A percentile compares a stretch with the other conserved stretches of the same genome.
Evolutionary conservation across 2,797 vertebrate species (phyloP).

Genomic region (Eptatretus atami): DNA sequence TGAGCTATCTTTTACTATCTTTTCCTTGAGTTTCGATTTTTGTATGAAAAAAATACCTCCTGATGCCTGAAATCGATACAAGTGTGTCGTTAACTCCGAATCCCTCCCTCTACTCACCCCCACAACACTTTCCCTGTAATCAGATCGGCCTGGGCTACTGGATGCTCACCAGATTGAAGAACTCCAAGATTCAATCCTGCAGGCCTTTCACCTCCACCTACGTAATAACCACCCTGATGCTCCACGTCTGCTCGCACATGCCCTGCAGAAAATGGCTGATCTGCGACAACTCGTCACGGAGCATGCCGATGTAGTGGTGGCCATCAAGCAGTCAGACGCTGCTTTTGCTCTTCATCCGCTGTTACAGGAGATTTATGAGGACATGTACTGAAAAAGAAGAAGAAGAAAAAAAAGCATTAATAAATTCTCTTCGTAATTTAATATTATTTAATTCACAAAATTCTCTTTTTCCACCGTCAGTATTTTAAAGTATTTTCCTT

Average conservation of each 20-base stretch:
- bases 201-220: constrained; percentile 62
- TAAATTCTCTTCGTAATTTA: no score
- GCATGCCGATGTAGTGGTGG: constrained; percentile 74
- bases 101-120: no score
- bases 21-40: no score
- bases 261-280: constrained; percentile 98
- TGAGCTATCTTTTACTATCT: no score
- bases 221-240: constrained; percentile 67
- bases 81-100: no score
- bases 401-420: not conserved
- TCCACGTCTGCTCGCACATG: constrained; percentile 83
- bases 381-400: constrained; percentile 52
- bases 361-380: constrained; percentile 94
- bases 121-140: no score
- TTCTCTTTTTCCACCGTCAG: no score
- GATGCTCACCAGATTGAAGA: constrained; percentile 79
- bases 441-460: no score
- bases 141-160: constrained; percentile 84
- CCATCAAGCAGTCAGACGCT: constrained; percentile 85
- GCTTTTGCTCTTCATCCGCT: constrained; percentile 80
- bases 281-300: constrained; percentile 85
- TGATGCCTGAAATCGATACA: no score
- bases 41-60: no score
- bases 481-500: no score
- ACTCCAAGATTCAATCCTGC: constrained; percentile 77